phyloP scores from a whole-genome alignment of 2,888 invertebrate species.

The Leptinotarsa tumamoca region DNA sequence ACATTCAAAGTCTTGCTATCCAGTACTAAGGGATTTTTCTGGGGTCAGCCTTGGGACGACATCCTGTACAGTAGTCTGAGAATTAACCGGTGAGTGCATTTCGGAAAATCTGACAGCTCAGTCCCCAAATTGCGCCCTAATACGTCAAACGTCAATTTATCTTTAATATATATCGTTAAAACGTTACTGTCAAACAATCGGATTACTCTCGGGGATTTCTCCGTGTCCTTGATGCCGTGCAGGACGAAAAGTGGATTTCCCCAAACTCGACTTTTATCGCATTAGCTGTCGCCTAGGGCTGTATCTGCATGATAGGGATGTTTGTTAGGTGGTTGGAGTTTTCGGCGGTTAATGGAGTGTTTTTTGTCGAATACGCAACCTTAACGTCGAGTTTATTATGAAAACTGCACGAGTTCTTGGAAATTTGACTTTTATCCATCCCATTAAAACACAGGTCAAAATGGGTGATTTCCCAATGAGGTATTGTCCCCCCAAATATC shows the following conservation, averaged over 20 bases:
- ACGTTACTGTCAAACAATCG: slow-evolving; percentile 38
- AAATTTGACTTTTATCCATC: too few relatives aligned
- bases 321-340: slow-evolving; percentile 27
- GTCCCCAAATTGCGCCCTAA: slow-evolving; percentile 1
- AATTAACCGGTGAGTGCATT: background rate
- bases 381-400: too few relatives aligned
- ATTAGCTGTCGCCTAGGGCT: slow-evolving; percentile 42
- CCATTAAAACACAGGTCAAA: too few relatives aligned
- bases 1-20: too few relatives aligned
- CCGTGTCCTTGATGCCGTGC: slow-evolving; percentile 34
- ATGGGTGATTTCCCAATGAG: too few relatives aligned
- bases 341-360: background rate
- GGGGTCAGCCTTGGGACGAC: too few relatives aligned
- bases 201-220: slow-evolving; percentile 39
- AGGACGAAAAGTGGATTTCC: slow-evolving; percentile 38
- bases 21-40: too few relatives aligned
- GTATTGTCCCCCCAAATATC: too few relatives aligned
- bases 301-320: slow-evolving; percentile 38
- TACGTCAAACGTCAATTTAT: slow-evolving; percentile 27
- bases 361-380: background rate
- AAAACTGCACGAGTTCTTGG: too few relatives aligned
- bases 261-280: slow-evolving; percentile 43
- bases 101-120: background rate
- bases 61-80: too few relatives aligned
- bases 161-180: slow-evolving; percentile 23